phyloP scores from a whole-genome alignment of 2,113 vertebrate genomes.

The Thryonomys swinderianus region DNA sequence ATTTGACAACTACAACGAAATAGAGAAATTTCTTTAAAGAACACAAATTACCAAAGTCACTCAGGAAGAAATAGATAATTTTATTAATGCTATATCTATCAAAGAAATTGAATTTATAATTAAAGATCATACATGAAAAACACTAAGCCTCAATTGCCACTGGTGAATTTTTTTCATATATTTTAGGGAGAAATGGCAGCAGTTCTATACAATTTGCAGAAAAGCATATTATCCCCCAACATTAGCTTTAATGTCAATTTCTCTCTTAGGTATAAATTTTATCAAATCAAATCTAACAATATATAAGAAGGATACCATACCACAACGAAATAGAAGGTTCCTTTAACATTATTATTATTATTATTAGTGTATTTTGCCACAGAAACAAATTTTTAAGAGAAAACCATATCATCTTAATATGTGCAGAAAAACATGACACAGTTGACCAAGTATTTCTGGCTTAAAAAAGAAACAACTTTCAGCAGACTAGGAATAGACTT shows the following conservation, averaged over 20 bases:
- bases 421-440: neutral
- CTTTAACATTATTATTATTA: too few relatives aligned
- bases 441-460: neutral
- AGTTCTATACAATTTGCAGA: neutral
- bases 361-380: neutral
- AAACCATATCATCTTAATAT: neutral
- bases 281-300: neutral
- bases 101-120: neutral
- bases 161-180: neutral
- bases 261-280: neutral
- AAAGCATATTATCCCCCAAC: neutral
- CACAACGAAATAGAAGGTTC: neutral
- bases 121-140: neutral
- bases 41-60: neutral
- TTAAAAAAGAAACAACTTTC: neutral
- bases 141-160: neutral
- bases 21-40: neutral
- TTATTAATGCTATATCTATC: neutral
- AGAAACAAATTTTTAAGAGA: neutral
- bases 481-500: neutral
- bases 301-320: neutral
- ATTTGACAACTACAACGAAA: neutral
- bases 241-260: neutral
- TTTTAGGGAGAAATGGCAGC: neutral
- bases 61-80: neutral